Conservation (phyloP, 2,888 invertebrate genomes). For the Carcina quercana region DNA sequence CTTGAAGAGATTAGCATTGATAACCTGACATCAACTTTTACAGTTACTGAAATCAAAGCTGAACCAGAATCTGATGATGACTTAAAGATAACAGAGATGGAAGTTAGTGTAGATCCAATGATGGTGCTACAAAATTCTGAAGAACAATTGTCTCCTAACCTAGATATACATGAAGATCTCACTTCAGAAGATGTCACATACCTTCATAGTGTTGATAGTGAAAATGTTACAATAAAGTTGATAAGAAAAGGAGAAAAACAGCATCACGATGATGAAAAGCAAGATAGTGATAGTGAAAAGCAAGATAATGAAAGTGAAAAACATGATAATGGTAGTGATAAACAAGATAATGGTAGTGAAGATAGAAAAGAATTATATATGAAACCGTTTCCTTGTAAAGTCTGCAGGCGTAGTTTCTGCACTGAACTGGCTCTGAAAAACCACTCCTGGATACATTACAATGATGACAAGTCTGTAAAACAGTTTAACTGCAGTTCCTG, state of each 20-base stretch:
- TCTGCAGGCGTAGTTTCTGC: constrained; percentile 70
- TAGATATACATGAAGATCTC: constrained; percentile 23
- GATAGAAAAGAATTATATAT: constrained; percentile 18
- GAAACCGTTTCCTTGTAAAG: constrained; percentile 72
- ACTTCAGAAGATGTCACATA: constrained; percentile 34
- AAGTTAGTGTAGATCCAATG: constrained; percentile 82
- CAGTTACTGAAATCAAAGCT: constrained; percentile 19
- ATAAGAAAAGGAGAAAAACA: constrained; percentile 31
- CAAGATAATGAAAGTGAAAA: neutral
- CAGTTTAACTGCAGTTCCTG: constrained; percentile 73
- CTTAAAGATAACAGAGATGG: constrained; percentile 70
- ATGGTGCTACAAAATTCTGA: constrained; percentile 77
- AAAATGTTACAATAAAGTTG: constrained; percentile 52
- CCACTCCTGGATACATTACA: constrained; percentile 75
- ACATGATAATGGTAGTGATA: too few species aligned
- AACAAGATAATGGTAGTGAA: constrained; percentile 4
- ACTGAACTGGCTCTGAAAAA: constrained; percentile 76
- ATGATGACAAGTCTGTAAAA: constrained; percentile 34
- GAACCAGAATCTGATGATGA: constrained; percentile 29
- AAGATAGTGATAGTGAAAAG: neutral
- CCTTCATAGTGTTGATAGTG: constrained; percentile 22
- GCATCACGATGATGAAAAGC: constrained; percentile 11
- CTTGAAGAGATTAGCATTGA: constrained; percentile 42
- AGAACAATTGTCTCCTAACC: constrained; percentile 29
- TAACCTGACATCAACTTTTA: constrained; percentile 13